A percentile compares a stretch with the other conserved stretches of the same genome.
phyloP scores from a whole-genome alignment of 2,888 invertebrate genomes.

The Tiphia femorata region DNA sequence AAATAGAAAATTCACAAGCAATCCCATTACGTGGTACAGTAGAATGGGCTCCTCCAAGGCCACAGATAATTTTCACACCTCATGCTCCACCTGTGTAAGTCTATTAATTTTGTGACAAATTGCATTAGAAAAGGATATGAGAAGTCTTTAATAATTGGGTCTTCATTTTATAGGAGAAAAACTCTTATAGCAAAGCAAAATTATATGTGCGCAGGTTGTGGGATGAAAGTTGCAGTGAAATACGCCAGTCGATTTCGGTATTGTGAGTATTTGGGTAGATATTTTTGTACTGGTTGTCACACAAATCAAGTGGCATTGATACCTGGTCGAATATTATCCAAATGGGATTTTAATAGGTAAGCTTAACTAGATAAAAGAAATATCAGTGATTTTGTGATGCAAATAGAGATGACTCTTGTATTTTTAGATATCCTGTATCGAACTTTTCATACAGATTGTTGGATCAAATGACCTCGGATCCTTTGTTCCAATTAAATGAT shows the following conservation, averaged over 20 bases:
- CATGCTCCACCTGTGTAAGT: slow-evolving; percentile 79
- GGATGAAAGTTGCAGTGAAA: slow-evolving; percentile 80
- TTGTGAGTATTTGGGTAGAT: slow-evolving; percentile 86
- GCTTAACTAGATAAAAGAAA: too few relatives aligned
- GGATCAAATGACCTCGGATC: slow-evolving; percentile 82
- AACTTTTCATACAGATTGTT: slow-evolving; percentile 83
- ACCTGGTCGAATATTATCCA: slow-evolving; percentile 76
- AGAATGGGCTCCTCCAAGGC: slow-evolving; percentile 88
- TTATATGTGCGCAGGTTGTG: slow-evolving; percentile 87
- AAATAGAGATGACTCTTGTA: too few relatives aligned
- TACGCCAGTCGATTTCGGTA: slow-evolving; percentile 83
- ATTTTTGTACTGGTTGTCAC: slow-evolving; percentile 90
- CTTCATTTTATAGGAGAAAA: slow-evolving; percentile 71
- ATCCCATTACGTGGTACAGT: slow-evolving; percentile 79
- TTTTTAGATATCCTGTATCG: slow-evolving; percentile 82
- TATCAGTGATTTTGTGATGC: too few relatives aligned
- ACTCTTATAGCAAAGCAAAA: slow-evolving; percentile 79
- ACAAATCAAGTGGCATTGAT: slow-evolving; percentile 81
- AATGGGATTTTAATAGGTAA: slow-evolving; percentile 76
- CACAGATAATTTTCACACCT: slow-evolving; percentile 85
- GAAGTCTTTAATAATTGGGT: neutral
- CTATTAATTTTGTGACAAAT: neutral
- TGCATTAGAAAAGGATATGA: neutral
- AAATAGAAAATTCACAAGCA: slow-evolving; percentile 67
- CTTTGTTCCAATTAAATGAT: slow-evolving; percentile 81